Percentiles rank a stretch among this genome's conserved stretches.
Conservation (phyloP, 1,140 invertebrate genomes). For the Drosophila varians region DNA sequence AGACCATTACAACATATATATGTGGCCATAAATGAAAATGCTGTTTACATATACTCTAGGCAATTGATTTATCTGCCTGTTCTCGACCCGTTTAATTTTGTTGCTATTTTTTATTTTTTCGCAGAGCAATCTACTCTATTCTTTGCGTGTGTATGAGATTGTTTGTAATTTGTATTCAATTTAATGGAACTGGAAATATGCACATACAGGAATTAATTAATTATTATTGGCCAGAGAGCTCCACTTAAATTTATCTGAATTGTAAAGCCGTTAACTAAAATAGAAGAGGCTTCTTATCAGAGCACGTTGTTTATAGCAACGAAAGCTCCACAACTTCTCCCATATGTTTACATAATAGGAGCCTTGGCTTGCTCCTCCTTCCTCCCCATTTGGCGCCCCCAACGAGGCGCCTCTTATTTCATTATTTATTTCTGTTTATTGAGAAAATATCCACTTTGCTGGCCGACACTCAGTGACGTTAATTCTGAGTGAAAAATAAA, state of each 20-base stretch:
- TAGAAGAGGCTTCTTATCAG: neutral
- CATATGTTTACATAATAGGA: constrained; percentile 41
- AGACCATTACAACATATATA: constrained; percentile 42
- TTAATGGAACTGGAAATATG: constrained; percentile 36
- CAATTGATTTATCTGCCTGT: constrained; percentile 49
- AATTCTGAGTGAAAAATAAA: constrained; percentile 5
- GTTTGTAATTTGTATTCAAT: constrained; percentile 53
- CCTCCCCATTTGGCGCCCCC: neutral
- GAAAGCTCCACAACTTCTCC: constrained; percentile 1
- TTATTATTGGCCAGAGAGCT: constrained; percentile 16
- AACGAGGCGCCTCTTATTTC: constrained; percentile 26
- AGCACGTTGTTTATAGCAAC: constrained; percentile 18
- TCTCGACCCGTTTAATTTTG: constrained; percentile 32
- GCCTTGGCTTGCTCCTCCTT: constrained; percentile 13
- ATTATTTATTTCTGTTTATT: constrained; percentile 33
- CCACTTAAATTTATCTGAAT: neutral
- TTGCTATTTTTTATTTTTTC: constrained; percentile 22
- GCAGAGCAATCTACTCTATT: constrained; percentile 34
- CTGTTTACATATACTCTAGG: constrained; percentile 1
- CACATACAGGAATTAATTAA: constrained; percentile 44
- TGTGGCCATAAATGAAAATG: constrained; percentile 38
- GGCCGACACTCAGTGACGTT: constrained; percentile 5
- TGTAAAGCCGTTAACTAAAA: neutral
- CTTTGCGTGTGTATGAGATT: constrained; percentile 12
- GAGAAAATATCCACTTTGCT: constrained; percentile 39